phyloP scores from a whole-genome alignment of 2,888 invertebrate species.

The Phorcus lineatus region DNA sequence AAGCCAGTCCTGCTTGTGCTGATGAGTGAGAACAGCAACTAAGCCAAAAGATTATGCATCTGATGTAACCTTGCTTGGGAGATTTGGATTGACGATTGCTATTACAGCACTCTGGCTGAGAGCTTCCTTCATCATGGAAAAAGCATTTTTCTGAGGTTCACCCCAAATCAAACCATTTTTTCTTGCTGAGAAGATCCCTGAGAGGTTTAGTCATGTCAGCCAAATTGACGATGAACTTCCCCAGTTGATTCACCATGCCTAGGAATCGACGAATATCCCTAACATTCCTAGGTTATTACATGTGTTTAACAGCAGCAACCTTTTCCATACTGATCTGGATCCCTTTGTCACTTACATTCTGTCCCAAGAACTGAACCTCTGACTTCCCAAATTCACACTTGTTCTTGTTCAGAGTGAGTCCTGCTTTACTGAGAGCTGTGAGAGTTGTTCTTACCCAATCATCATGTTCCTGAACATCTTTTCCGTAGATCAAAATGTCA shows the following conservation, averaged over 20 bases:
- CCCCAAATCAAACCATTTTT: neutral
- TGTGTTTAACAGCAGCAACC: neutral
- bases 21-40: neutral
- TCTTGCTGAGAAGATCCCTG: neutral
- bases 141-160: neutral
- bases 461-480: neutral
- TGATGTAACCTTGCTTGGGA: neutral
- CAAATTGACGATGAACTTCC: neutral
- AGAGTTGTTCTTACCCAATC: neutral
- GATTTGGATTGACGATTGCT: neutral
- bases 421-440: neutral
- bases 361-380: neutral
- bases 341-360: neutral
- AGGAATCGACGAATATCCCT: neutral
- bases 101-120: neutral
- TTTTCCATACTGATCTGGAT: neutral
- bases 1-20: neutral
- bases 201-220: neutral
- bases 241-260: neutral
- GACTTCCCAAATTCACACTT: neutral
- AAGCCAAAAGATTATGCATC: neutral
- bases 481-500: neutral
- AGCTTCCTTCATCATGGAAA: neutral
- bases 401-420: slow-evolving; percentile 8
- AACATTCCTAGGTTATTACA: neutral